Evolutionary conservation across 2,113 vertebrate genomes (phyloP).

Genomic region (Albula glossodonta): DNA sequence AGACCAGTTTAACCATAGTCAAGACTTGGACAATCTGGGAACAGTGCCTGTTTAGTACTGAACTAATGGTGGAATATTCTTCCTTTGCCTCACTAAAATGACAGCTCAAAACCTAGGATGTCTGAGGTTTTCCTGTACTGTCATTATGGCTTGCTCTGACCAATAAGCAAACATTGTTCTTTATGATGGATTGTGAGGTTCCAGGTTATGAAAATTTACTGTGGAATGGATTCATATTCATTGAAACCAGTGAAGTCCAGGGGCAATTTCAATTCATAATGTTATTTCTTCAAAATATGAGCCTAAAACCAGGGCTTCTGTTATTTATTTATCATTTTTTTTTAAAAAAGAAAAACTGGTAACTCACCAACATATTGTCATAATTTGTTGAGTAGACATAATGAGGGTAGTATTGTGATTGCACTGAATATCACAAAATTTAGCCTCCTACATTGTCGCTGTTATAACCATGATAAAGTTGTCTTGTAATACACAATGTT

Average conservation of each 20-base stretch:
- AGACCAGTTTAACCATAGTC: not conserved
- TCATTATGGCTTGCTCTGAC: not conserved
- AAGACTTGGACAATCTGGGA: not conserved
- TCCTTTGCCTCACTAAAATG: not conserved
- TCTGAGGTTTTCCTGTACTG: not conserved
- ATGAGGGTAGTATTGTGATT: not conserved
- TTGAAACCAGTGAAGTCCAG: not conserved
- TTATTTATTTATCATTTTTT: not conserved
- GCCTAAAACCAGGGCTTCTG: not conserved
- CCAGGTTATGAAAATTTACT: not conserved
- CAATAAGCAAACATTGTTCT: not conserved
- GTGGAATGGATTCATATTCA: not conserved
- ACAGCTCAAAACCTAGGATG: not conserved
- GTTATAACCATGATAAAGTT: not conserved
- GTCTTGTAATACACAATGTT: not conserved
- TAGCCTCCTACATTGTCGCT: not conserved
- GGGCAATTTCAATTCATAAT: not conserved
- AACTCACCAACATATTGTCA: not conserved
- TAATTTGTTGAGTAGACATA: not conserved
- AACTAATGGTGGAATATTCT: not conserved
- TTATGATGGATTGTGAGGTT: not conserved
- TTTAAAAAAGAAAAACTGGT: not conserved
- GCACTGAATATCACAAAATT: not conserved
- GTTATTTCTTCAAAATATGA: not conserved
- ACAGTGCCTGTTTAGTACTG: not conserved